These are phyloP conservation scores for Virgularia gustaviana DNA, from an alignment of 92 coral and sea anemone species.

Conservation along the genomic window DNA sequence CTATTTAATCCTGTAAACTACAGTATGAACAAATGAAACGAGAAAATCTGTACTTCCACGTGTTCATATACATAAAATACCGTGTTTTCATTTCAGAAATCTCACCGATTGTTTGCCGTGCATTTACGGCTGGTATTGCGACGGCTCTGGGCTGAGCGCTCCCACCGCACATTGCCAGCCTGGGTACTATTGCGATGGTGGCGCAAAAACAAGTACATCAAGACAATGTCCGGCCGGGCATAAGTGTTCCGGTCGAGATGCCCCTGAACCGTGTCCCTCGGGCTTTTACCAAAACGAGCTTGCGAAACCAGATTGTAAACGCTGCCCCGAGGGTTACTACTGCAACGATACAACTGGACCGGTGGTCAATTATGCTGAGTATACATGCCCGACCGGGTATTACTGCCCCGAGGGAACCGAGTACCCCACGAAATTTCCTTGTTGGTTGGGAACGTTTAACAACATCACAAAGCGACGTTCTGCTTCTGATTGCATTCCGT, in stretches of 20 bases:
- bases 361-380: slow-evolving; percentile 58
- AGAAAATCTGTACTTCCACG: not conserved
- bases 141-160: slow-evolving; percentile 72
- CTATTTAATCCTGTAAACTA: too few species aligned
- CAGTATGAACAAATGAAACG: not conserved
- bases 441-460: slow-evolving; percentile 93
- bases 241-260: slow-evolving; percentile 71
- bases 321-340: slow-evolving; percentile 72
- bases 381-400: slow-evolving; percentile 74
- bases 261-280: slow-evolving; percentile 77
- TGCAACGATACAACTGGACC: slow-evolving; percentile 85
- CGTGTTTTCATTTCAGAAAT: slow-evolving; percentile 56
- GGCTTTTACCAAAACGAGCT: slow-evolving; percentile 75
- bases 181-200: slow-evolving; percentile 86
- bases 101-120: slow-evolving; percentile 83
- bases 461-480: slow-evolving; percentile 68
- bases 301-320: slow-evolving; percentile 58
- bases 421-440: slow-evolving; percentile 72
- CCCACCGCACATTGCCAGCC: slow-evolving; percentile 66
- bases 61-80: not conserved
- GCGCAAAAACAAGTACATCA: slow-evolving; percentile 62
- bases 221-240: slow-evolving; percentile 72
- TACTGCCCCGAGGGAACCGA: slow-evolving; percentile 81
- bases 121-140: slow-evolving; percentile 90
- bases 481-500: slow-evolving; percentile 60